Base-by-base conservation (phyloP, 2,888 invertebrate species). In the Chromoteleia sp. region DNA sequence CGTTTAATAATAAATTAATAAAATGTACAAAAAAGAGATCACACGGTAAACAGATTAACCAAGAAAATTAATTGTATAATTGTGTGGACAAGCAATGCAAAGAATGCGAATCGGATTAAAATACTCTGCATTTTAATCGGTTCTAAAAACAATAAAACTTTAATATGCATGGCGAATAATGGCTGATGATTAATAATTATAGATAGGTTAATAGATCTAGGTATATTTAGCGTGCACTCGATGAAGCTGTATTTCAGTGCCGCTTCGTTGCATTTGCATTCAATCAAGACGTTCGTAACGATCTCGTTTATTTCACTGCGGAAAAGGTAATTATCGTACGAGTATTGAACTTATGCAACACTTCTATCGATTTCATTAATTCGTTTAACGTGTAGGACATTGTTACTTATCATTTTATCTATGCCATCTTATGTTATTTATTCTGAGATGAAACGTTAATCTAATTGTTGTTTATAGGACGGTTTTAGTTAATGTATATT, bases 271-370 rank as follows among this genome's bases (percentile, higher is more conserved):
- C 59, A 52, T 61, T 52, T 68, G 59, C 68, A 76, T 76, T 76
- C 52, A 61, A 68, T 76, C 67, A 76, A 52, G 41, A 56, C 39
- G 58, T 33, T 17, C 36, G 15, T 52, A 68, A 61, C 19, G 30
- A 52, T 68, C 59, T 36, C 59, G 50, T 67, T 67, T 48, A 67
- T 75, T 50, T 68, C 59, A 54, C 59, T 21, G 68, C 43, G 59
- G 61, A 76, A 68, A 68, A 59, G 59, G 52, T 52, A 76, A 67
- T 76, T 76, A 76, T 75, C 65, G 48, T 48, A 33, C 68, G 54
- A 76, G 43, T 68, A 45, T 54, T 68, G 68, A 61, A 76, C 76
- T 76, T 76, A 68, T 54, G 76, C 65, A 76, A 76, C 29, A 25
- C 36, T 1, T 17, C 15, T 29, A 50, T 74, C 63, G 29, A 50